phyloP scores from a whole-genome alignment of 1,140 invertebrate genomes.

The Drosophila elegans region DNA sequence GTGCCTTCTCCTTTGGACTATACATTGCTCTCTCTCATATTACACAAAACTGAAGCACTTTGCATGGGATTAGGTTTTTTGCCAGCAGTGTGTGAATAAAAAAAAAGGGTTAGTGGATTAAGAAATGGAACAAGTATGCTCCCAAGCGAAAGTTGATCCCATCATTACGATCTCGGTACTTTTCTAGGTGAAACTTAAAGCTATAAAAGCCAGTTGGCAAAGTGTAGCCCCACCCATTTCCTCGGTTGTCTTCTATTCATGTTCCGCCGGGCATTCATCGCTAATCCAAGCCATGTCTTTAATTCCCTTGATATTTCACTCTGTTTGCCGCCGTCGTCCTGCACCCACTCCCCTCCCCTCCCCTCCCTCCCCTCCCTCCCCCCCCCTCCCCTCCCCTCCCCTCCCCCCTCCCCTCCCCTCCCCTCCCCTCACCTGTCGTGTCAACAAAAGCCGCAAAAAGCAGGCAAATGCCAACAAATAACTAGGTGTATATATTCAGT shows the following conservation, averaged over 20 bases:
- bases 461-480: constrained; percentile 72
- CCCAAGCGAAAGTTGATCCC: constrained; percentile 12
- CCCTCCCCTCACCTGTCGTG: neutral
- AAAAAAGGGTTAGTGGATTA: constrained; percentile 56
- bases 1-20: constrained; percentile 55
- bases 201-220: constrained; percentile 8
- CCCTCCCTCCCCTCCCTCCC: neutral
- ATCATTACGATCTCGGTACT: neutral
- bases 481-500: constrained; percentile 80
- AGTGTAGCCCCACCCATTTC: neutral
- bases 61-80: constrained; percentile 64
- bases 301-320: constrained; percentile 81
- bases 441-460: constrained; percentile 63
- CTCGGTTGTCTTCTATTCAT: constrained; percentile 33
- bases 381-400: neutral
- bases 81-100: constrained; percentile 4
- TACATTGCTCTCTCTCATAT: constrained; percentile 54
- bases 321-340: constrained; percentile 47
- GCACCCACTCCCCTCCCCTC: no score
- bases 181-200: constrained; percentile 10
- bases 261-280: constrained; percentile 53
- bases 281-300: constrained; percentile 74
- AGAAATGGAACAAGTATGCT: constrained; percentile 30
- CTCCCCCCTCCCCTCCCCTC: neutral
- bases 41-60: constrained; percentile 72